These are phyloP conservation scores for Ceratothoa steindachneri DNA, from an alignment of 2,888 invertebrate genomes.

Conservation along the genomic window DNA sequence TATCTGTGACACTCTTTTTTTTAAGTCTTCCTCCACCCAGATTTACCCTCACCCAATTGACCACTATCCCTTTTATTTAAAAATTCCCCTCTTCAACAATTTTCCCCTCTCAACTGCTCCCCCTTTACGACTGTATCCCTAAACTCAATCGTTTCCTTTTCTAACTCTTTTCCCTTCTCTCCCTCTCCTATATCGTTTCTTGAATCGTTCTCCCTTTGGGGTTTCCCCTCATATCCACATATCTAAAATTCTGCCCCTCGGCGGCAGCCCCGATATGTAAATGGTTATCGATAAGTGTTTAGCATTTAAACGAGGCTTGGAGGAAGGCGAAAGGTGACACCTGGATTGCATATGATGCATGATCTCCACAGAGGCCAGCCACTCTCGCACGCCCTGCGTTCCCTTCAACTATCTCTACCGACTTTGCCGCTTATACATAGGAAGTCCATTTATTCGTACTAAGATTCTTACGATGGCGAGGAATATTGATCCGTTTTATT, in stretches of 20 bases:
- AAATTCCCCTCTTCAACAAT: background rate
- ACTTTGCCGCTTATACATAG: background rate
- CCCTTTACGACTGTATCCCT: background rate
- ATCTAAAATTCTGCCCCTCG: conserved; percentile 9
- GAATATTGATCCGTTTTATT: too few relatives aligned
- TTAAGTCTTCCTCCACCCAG: background rate
- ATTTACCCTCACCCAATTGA: background rate
- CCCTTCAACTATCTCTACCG: background rate
- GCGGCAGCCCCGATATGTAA: conserved; percentile 42
- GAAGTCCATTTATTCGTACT: background rate
- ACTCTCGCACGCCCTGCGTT: background rate
- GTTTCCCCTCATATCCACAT: background rate
- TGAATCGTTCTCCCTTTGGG: background rate
- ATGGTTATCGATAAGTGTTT: conserved; percentile 47
- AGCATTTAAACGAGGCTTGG: conserved; percentile 46
- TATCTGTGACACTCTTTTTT: background rate
- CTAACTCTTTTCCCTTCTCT: background rate
- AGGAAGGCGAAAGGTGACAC: conserved; percentile 11
- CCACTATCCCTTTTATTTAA: background rate
- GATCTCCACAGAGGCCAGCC: background rate
- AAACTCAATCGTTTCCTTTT: background rate
- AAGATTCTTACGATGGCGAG: background rate
- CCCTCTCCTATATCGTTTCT: background rate
- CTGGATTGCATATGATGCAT: conserved; percentile 9
- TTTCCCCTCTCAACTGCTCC: background rate